Percentiles rank a stretch among this genome's conserved stretches.
phyloP scores from a whole-genome alignment of 2,797 vertebrate species.

The Schizopygopsis pylzovi region DNA sequence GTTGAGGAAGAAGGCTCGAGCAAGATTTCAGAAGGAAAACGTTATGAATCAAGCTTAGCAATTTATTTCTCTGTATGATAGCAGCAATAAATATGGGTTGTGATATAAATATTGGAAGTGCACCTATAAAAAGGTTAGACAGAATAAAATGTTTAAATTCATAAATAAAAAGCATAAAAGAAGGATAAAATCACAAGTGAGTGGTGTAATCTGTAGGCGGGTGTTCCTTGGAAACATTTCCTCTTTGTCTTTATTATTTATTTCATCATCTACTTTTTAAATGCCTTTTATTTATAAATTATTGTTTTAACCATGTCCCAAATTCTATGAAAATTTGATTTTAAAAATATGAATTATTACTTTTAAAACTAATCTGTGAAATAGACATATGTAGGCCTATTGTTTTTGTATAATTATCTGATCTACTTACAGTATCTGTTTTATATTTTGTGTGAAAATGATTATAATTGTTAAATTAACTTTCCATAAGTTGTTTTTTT shows the following conservation, averaged over 20 bases:
- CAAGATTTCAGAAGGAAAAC: neutral
- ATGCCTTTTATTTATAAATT: neutral
- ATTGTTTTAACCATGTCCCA: neutral
- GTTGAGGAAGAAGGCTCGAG: neutral
- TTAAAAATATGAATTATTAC: neutral
- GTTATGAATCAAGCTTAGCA: neutral
- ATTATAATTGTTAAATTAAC: neutral
- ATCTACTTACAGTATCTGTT: neutral
- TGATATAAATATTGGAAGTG: neutral
- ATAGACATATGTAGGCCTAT: neutral
- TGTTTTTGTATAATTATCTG: neutral
- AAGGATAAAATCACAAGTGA: neutral
- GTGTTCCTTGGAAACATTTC: neutral
- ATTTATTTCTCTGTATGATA: constrained; percentile 5
- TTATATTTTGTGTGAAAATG: neutral
- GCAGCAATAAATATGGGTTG: neutral
- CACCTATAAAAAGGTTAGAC: neutral
- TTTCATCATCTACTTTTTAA: neutral
- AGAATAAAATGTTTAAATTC: neutral
- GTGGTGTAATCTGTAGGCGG: neutral
- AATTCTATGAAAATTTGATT: neutral
- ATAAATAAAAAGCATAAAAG: constrained; percentile 16
- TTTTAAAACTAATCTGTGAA: no score
- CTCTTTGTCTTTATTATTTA: neutral
- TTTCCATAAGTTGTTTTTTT: neutral